phyloP scores from a whole-genome alignment of 2,888 invertebrate genomes.

The Fragum fragum region DNA sequence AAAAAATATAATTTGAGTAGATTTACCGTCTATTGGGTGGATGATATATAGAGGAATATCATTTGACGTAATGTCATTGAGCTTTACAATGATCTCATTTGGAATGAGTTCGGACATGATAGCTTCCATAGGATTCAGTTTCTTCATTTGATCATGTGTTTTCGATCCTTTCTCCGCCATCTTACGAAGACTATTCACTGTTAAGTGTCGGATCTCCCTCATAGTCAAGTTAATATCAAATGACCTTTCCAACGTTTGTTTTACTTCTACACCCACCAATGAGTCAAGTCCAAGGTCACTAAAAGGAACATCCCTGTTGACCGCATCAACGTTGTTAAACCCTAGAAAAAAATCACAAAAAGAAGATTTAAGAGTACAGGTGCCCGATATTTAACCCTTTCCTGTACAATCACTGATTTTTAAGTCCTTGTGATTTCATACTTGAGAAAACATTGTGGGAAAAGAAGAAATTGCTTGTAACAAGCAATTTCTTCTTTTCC shows the following conservation, averaged over 20 bases:
- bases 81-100: constrained; percentile 90
- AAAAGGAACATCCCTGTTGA: constrained; percentile 92
- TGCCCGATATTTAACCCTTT: too few relatives aligned
- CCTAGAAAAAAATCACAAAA: constrained; percentile 86
- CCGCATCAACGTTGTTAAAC: constrained; percentile 94
- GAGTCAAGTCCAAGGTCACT: constrained; percentile 99
- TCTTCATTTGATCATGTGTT: not conserved
- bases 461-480: too few relatives aligned
- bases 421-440: too few relatives aligned
- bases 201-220: constrained; percentile 93
- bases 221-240: constrained; percentile 96
- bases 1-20: too few relatives aligned
- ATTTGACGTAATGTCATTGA: constrained; percentile 71
- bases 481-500: too few relatives aligned
- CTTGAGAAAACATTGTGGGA: too few relatives aligned
- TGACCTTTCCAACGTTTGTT: constrained; percentile 96
- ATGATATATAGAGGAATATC: constrained; percentile 82
- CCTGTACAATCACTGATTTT: too few relatives aligned
- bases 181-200: constrained; percentile 52
- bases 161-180: not conserved
- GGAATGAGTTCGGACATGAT: constrained; percentile 90
- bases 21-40: constrained; percentile 86
- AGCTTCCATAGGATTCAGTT: not conserved
- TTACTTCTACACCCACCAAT: constrained; percentile 99
- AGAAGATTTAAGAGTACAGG: too few relatives aligned